Conservation (phyloP, 2,113 vertebrate species). For the Nothobranchius furzeri region DNA sequence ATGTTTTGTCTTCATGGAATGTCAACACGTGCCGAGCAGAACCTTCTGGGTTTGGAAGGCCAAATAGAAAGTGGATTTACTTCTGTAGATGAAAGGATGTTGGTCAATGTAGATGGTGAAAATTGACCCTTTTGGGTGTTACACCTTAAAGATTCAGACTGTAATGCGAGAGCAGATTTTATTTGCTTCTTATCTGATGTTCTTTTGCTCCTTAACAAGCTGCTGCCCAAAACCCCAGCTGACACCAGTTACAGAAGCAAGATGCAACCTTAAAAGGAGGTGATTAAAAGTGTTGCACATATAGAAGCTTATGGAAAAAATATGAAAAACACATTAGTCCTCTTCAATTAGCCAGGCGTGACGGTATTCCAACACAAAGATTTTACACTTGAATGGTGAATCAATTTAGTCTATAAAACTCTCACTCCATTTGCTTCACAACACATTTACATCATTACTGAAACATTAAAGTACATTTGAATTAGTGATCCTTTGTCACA, state of each 20-base stretch:
- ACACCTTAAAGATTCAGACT: too few species aligned
- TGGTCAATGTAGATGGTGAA: too few species aligned
- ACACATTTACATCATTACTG: constrained; percentile 31
- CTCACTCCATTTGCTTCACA: constrained; percentile 13
- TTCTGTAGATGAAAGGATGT: too few species aligned
- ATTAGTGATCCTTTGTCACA: constrained; percentile 38
- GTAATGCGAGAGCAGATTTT: too few species aligned
- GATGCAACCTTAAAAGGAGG: neutral
- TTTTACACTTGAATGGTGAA: constrained; percentile 21
- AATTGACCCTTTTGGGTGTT: too few species aligned
- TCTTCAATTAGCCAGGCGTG: constrained; percentile 42
- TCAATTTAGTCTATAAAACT: constrained; percentile 39
- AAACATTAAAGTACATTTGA: constrained; percentile 40
- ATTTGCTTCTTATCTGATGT: too few species aligned
- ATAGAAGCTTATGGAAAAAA: constrained; percentile 13
- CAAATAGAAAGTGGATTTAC: too few species aligned
- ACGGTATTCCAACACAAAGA: constrained; percentile 23
- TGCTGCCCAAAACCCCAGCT: constrained; percentile 12
- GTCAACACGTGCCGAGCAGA: too few species aligned
- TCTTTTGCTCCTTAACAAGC: constrained; percentile 13
- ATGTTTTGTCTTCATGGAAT: too few species aligned
- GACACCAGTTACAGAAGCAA: constrained; percentile 4
- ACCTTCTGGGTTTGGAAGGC: too few species aligned
- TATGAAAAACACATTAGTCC: constrained; percentile 49
- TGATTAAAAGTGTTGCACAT: too few species aligned